These are phyloP conservation scores for Desmodus rotundus DNA, from an alignment of 2,113 vertebrate genomes.

Conservation along the genomic window DNA sequence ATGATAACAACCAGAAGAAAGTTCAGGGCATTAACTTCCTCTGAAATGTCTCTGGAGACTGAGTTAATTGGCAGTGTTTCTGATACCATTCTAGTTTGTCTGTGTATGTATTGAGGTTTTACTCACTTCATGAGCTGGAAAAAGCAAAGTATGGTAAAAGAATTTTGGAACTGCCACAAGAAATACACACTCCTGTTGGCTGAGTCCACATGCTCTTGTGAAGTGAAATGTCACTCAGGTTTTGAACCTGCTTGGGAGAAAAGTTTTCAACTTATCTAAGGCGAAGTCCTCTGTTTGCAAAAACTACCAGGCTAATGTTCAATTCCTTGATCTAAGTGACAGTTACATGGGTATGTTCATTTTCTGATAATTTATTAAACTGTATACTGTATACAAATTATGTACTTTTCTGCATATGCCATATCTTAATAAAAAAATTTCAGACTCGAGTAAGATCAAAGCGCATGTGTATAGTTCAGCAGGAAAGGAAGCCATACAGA, in stretches of 20 bases:
- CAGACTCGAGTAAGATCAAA: not conserved
- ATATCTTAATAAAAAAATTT: not conserved
- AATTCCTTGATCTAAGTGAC: not conserved
- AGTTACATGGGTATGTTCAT: not conserved
- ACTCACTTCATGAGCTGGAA: not conserved
- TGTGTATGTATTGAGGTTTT: not conserved
- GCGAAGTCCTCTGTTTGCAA: not conserved
- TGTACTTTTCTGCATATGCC: not conserved
- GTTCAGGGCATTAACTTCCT: not conserved
- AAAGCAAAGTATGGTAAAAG: not conserved
- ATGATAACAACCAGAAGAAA: not conserved
- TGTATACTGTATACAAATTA: not conserved
- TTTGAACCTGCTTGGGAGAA: not conserved
- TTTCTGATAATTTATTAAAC: not conserved
- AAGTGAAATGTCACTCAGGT: not conserved
- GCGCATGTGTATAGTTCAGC: not conserved
- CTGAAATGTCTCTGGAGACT: not conserved
- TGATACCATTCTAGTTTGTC: not conserved
- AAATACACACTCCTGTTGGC: not conserved
- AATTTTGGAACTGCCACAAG: constrained; percentile 13
- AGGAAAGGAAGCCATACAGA: not conserved
- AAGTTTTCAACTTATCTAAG: not conserved
- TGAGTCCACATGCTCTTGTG: not conserved
- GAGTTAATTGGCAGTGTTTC: not conserved
- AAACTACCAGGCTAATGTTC: not conserved